Evolutionary conservation across 1,140 invertebrate genomes (phyloP), one percentile per base, ranked within the genome.

Genomic region (Monomorium pharaonis): DNA sequence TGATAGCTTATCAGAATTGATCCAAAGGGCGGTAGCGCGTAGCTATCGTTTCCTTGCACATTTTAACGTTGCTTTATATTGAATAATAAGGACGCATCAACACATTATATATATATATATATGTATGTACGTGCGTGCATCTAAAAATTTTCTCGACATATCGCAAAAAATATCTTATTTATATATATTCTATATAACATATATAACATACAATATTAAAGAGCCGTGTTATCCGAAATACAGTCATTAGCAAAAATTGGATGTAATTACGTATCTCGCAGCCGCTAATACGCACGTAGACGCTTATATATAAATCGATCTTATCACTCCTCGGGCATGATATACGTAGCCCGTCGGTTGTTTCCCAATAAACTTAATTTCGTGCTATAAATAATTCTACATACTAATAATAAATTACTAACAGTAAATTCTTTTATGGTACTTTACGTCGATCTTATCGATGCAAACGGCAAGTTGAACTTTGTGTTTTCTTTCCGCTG

Each of bases 201-300:
- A 33, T 44, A 12, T 56, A 56, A 70, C 30, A 2, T 70, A 56
- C 18, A 44, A 47, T 56, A 58, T 72, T 21, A 12, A n/a, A 24
- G 18, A 21, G 30, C 30, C 1, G 65, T 58, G 51, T 72, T 72
- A 30, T 47, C n/a, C 51, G 67, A 81, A 81, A 81, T 72, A 81
- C 37, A 72, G 78, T 58, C 65, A 81, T 81, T 72, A 81, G 51
- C 78, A 54, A 30, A 81, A 72, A 81, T 81, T 56, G 65, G 49
- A 72, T 70, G 65, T 58, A 81, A 81, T 81, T 81, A 65, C 33
- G 24, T 51, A 81, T 72, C 49, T 56, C 37, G 27, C 37, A 2
- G 16, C 51, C 51, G 37, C 14, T 81, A 83, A 83, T 83, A 72
- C 42, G 30, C 51, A 27, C 9, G 33, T 18, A 42, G 49, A 16